phyloP scores from a whole-genome alignment of 2,888 invertebrate genomes.

The Drosophila borealis region DNA sequence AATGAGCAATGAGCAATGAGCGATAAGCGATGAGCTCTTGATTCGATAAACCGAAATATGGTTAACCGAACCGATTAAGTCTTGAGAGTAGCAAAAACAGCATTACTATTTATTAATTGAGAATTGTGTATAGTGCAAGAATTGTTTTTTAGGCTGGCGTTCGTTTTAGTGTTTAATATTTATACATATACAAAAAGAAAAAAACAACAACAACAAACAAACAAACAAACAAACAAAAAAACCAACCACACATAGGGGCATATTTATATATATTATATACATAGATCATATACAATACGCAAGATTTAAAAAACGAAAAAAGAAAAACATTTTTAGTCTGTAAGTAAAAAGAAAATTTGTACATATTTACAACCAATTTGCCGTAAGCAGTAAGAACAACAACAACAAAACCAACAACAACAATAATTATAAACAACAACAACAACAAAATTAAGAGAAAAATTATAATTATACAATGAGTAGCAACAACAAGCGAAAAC shows the following conservation, averaged over 20 bases:
- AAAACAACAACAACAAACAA: conserved; percentile 16
- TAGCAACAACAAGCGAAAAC: conserved; percentile 49
- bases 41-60: conserved; percentile 26
- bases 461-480: conserved; percentile 66
- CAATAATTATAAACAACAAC: conserved; percentile 52
- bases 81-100: conserved; percentile 64
- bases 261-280: conserved; percentile 65
- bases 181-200: conserved; percentile 70
- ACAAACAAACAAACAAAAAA: conserved; percentile 36
- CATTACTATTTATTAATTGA: conserved; percentile 79
- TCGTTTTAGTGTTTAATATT: conserved; percentile 78
- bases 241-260: conserved; percentile 59
- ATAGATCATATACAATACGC: conserved; percentile 60
- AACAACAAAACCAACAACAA: conserved; percentile 57
- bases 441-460: conserved; percentile 46
- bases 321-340: conserved; percentile 45
- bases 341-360: conserved; percentile 64
- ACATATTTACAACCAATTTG: conserved; percentile 79
- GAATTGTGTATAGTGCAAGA: conserved; percentile 68
- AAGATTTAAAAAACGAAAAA: conserved; percentile 28
- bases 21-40: conserved; percentile 1
- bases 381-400: conserved; percentile 66
- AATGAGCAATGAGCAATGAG: conserved; percentile 21
- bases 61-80: conserved; percentile 24
- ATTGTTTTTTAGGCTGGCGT: conserved; percentile 76